These are phyloP conservation scores for Vulpes vulpes DNA, from an alignment of 2,113 vertebrate species.

Conservation along the genomic window DNA sequence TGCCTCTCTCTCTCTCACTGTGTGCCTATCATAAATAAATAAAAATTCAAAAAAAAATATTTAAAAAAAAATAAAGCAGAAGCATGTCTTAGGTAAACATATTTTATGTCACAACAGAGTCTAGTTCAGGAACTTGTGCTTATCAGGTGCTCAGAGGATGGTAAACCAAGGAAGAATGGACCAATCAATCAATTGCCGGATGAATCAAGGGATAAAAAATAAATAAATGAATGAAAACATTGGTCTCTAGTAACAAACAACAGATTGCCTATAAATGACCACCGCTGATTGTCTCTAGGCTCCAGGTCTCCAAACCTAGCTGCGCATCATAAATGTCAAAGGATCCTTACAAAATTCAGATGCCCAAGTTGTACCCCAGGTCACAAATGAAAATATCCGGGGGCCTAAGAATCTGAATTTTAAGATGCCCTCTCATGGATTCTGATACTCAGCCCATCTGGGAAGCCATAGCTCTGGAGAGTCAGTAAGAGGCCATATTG, in stretches of 20 bases:
- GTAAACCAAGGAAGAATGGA: not conserved
- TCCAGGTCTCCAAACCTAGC: not conserved
- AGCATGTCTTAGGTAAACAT: not conserved
- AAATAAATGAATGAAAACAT: slow-evolving; percentile 25
- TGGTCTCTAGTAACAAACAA: not conserved
- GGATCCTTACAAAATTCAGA: not conserved
- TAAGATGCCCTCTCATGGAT: not conserved
- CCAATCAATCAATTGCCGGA: not conserved
- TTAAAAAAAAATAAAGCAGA: not conserved
- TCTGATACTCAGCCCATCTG: not conserved
- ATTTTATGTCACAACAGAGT: not conserved
- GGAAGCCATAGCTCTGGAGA: slow-evolving; percentile 74
- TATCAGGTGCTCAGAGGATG: not conserved
- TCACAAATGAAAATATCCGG: not conserved
- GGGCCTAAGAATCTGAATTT: not conserved
- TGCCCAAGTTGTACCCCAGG: not conserved
- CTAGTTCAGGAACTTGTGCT: not conserved
- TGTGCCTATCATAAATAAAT: too few species aligned
- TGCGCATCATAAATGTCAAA: not conserved
- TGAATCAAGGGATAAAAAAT: not conserved
- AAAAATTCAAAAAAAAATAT: too few species aligned
- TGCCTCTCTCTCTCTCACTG: too few species aligned
- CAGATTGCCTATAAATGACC: not conserved
- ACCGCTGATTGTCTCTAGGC: not conserved
- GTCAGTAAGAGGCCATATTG: slow-evolving; percentile 66